Conservation (phyloP, 2,113 vertebrate species). For the Alouatta palliata region DNA sequence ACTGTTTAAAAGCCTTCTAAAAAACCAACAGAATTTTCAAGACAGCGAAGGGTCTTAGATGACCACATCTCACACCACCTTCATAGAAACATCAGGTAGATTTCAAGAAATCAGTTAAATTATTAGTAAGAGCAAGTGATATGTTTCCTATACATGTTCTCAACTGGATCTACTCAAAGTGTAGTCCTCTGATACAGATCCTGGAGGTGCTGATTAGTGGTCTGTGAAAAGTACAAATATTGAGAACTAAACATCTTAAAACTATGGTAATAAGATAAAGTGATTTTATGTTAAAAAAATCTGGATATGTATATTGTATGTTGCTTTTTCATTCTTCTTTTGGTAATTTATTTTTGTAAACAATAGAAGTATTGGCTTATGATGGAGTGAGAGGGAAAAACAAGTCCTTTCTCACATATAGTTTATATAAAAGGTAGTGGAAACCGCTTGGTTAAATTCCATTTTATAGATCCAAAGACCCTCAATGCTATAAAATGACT, state of each 20-base stretch:
- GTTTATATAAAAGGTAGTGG: not conserved
- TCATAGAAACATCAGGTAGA: not conserved
- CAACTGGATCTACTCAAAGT: not conserved
- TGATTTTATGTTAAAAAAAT: not conserved
- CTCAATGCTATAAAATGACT: not conserved
- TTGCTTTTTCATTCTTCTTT: not conserved
- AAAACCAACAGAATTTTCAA: not conserved
- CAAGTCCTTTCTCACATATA: not conserved
- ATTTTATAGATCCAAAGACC: not conserved
- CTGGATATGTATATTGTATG: not conserved
- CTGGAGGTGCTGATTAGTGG: not conserved
- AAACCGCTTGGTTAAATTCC: not conserved
- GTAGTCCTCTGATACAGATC: no score
- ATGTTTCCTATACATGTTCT: not conserved
- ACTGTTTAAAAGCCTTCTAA: not conserved
- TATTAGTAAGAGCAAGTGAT: not conserved
- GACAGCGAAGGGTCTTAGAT: not conserved
- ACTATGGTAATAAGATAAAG: not conserved
- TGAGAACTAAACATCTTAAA: not conserved
- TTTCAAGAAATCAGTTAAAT: not conserved
- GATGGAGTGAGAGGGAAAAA: not conserved
- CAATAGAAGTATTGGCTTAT: not conserved
- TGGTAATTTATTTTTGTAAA: constrained; percentile 1
- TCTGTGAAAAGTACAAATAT: not conserved
- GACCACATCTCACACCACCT: not conserved